Base-by-base conservation (phyloP, 2,797 vertebrate species). In the Sphaeramia orbicularis region DNA sequence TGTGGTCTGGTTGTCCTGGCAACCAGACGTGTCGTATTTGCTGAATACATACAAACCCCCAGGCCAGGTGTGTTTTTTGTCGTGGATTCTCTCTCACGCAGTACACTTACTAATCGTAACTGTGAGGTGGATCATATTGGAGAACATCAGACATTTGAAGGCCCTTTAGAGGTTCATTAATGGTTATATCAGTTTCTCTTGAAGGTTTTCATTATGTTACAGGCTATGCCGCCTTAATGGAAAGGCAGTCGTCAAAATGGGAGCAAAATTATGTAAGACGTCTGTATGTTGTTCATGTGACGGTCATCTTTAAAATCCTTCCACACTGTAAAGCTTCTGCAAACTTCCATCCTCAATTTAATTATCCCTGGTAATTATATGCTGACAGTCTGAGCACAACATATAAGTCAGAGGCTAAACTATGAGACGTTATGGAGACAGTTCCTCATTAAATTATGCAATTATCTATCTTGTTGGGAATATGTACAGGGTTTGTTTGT, bases 1-100 rank as follows among this genome's bases (percentile, higher is more conserved):
- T 72, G 12, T 40, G 14, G 35, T 32, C 12, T 42, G 15, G 83
- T 86, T 89, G 71, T 81, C 80, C 10, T 45, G 60, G 74, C 55
- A 84, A 81, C 73, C 36, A 56, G 67, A 56, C 11, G 3, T 43
- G 65, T 69, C 47, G 42, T n/a, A 56, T 48, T 50, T 45, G 30
- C 32, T 24, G 9, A 66, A 71, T 42, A 48, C 43, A 60, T 54
- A 14, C 43, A 52, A n/a, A 30, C 27, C 49, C 35, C 18, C 24
- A 50, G 40, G 51, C 41, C 16, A 57, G 35, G 21, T 19, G 27
- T 42, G 16, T 36, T 49, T 50, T 54, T 42, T 16, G 6, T 40
- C 8, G 43, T 42, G 15, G 16, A 40, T 27, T 1, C 45, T 41
- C 2, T 69, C 18, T 18, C n/a, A 49, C 1, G 10, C 24, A n/a